phyloP scores from a whole-genome alignment of 2,797 vertebrate genomes.

The Melanotaenia pygmaea region DNA sequence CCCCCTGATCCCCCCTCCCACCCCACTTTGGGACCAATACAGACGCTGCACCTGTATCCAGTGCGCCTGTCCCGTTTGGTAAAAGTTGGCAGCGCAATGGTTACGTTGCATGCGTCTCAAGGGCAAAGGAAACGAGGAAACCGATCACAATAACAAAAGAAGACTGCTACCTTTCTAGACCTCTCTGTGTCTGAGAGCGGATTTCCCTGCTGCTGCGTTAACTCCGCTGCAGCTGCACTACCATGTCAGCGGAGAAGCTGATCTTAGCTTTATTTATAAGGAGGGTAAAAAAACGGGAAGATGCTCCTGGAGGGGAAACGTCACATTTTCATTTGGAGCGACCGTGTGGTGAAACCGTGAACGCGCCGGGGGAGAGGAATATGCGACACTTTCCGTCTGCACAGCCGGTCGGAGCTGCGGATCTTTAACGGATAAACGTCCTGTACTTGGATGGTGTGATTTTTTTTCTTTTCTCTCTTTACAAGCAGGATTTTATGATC shows the following conservation, averaged over 20 bases:
- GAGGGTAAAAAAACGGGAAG: slow-evolving; percentile 35
- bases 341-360: slow-evolving; percentile 62
- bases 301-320: slow-evolving; percentile 67
- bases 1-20: slow-evolving; percentile 23
- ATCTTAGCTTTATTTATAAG: slow-evolving; percentile 51
- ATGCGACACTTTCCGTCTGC: slow-evolving; percentile 59
- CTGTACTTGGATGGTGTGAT: slow-evolving; percentile 35
- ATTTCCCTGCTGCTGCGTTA: slow-evolving; percentile 14
- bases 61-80: slow-evolving; percentile 72
- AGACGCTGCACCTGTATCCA: slow-evolving; percentile 78
- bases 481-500: slow-evolving; percentile 52
- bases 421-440: slow-evolving; percentile 50
- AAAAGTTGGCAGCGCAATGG: slow-evolving; percentile 83
- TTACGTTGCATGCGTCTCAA: slow-evolving; percentile 80
- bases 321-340: slow-evolving; percentile 69
- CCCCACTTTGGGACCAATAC: slow-evolving; percentile 36
- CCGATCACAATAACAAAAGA: slow-evolving; percentile 64
- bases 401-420: slow-evolving; percentile 37
- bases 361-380: slow-evolving; percentile 52
- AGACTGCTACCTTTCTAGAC: slow-evolving; percentile 49
- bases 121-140: slow-evolving; percentile 81
- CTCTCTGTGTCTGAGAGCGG: slow-evolving; percentile 24
- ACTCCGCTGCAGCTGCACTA: slow-evolving; percentile 36
- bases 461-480: not conserved
- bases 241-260: slow-evolving; percentile 46